A percentile compares a stretch with the other conserved stretches of the same genome.
Conservation (phyloP, 2,888 invertebrate species). For the Myathropa florea region DNA sequence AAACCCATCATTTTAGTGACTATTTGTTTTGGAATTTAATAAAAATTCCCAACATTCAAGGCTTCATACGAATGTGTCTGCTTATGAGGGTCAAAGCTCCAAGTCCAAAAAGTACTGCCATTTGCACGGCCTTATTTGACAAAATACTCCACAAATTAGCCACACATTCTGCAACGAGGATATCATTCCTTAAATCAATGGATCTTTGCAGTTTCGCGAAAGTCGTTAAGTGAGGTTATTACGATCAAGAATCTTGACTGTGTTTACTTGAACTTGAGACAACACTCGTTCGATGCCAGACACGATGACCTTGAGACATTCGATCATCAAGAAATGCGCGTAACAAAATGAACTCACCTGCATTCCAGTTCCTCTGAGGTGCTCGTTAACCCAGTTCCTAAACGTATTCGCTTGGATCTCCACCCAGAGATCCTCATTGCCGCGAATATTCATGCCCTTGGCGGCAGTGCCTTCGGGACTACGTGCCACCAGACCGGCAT, state of each 20-base stretch:
- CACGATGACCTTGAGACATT: neutral
- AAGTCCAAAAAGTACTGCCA: neutral
- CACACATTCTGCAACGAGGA: neutral
- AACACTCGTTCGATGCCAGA: neutral
- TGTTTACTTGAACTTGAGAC: neutral
- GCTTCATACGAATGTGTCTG: neutral
- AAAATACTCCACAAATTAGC: neutral
- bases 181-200: neutral
- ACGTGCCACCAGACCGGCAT: conserved; percentile 92
- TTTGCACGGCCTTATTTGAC: neutral
- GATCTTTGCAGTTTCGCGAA: neutral
- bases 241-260: neutral
- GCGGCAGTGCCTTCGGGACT: conserved; percentile 97
- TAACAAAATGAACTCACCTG: conserved; percentile 81
- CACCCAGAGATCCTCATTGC: conserved; percentile 97
- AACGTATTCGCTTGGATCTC: conserved; percentile 98
- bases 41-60: neutral
- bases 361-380: conserved; percentile 87
- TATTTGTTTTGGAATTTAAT: neutral
- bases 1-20: neutral
- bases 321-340: neutral
- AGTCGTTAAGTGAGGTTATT: neutral
- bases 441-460: conserved; percentile 96
- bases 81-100: neutral
- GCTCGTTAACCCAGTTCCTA: conserved; percentile 98